Percentiles rank a stretch among this genome's conserved stretches.
Evolutionary conservation across 2,797 vertebrate species (phyloP).

Genomic region (Dicrostonyx torquatus): DNA sequence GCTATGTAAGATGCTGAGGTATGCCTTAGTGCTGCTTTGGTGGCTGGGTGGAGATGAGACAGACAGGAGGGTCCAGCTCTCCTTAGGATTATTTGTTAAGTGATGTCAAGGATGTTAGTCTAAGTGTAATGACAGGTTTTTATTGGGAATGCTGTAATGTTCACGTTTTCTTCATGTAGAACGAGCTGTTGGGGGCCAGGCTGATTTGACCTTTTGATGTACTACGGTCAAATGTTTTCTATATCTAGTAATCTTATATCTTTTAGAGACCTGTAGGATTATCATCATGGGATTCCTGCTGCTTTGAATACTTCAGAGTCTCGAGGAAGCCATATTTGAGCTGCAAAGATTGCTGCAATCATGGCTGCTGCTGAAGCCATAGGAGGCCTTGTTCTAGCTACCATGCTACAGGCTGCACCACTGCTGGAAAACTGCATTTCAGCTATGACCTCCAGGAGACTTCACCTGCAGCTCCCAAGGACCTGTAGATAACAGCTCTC

Average conservation of each 20-base stretch:
- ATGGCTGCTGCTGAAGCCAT: background rate
- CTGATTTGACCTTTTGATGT: background rate
- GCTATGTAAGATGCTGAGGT: background rate
- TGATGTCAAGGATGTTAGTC: background rate
- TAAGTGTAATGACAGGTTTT: background rate
- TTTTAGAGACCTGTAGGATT: background rate
- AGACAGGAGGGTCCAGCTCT: background rate
- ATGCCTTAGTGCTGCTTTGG: background rate
- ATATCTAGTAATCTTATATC: background rate
- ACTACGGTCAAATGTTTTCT: background rate
- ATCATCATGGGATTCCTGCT: background rate
- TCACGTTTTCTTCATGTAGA: background rate
- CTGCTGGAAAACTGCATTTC: too few relatives aligned
- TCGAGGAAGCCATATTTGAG: background rate
- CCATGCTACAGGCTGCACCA: too few relatives aligned
- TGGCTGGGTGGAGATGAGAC: background rate
- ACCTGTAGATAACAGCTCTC: too few relatives aligned
- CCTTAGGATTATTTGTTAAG: background rate
- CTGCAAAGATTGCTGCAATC: background rate
- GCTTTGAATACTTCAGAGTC: background rate
- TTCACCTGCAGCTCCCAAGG: too few relatives aligned
- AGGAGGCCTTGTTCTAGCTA: background rate
- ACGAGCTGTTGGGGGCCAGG: background rate
- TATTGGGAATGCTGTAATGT: background rate
- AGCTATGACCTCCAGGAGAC: too few relatives aligned